Evolutionary conservation across 2,888 invertebrate genomes (phyloP).

Genomic region (Scelioninae gen. 1): DNA sequence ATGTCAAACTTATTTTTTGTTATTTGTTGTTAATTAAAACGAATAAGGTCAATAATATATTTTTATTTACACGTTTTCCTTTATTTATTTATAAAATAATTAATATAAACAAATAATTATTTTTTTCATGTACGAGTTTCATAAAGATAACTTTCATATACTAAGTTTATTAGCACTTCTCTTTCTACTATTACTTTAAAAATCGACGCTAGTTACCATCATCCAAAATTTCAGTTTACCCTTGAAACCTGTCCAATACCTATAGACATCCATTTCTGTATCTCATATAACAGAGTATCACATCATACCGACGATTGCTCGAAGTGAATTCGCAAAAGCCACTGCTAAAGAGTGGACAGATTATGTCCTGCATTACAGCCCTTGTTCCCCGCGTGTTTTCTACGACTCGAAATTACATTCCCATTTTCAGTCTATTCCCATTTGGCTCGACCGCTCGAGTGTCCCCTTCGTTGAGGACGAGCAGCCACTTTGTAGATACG

Average conservation of each 20-base stretch:
- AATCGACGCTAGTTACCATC: conserved; percentile 27
- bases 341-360: conserved; percentile 73
- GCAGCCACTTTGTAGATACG: conserved; percentile 82
- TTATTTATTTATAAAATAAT: too few relatives aligned
- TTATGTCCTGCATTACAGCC: conserved; percentile 65
- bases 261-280: conserved; percentile 32
- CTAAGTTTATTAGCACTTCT: too few relatives aligned
- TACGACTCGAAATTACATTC: conserved; percentile 66
- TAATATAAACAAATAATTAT: too few relatives aligned
- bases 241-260: conserved; percentile 12
- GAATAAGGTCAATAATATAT: too few relatives aligned
- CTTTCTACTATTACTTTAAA: background rate
- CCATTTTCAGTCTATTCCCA: conserved; percentile 69
- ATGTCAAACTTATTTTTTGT: too few relatives aligned
- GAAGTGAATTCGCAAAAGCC: conserved; percentile 73
- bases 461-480: conserved; percentile 76
- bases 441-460: conserved; percentile 70
- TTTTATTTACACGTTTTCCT: too few relatives aligned
- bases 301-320: conserved; percentile 70
- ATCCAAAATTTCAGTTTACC: conserved; percentile 27
- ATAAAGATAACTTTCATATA: too few relatives aligned
- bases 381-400: conserved; percentile 68
- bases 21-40: too few relatives aligned
- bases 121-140: too few relatives aligned
- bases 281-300: conserved; percentile 25